Evolutionary conservation across 1,140 invertebrate genomes (phyloP).

Genomic region (Oscheius sp.): DNA sequence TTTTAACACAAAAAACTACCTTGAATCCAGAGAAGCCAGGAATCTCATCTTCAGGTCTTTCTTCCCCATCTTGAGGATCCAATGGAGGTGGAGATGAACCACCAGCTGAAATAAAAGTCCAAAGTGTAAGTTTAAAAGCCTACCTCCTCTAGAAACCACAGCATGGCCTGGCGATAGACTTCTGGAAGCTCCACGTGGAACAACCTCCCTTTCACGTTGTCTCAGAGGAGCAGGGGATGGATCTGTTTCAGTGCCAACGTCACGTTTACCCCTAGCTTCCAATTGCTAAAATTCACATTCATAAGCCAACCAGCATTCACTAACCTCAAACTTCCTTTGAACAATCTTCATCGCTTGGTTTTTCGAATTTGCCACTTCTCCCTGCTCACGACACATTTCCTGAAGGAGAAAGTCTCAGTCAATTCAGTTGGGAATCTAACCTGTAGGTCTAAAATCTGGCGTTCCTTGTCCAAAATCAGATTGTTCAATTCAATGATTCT

Average conservation of each 20-base stretch:
- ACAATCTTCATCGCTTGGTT: constrained; percentile 43
- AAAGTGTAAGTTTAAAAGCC: not conserved
- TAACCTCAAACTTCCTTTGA: constrained; percentile 41
- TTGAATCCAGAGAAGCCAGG: constrained; percentile 6
- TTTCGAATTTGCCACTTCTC: constrained; percentile 40
- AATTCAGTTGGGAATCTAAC: constrained; percentile 1
- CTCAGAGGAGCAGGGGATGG: not conserved
- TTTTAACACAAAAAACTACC: too few relatives aligned
- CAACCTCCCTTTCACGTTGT: not conserved
- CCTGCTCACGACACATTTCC: constrained; percentile 40
- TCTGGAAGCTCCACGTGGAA: not conserved
- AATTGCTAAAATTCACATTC: not conserved
- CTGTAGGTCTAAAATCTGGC: constrained; percentile 43
- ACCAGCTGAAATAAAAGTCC: constrained; percentile 7
- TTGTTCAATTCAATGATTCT: constrained; percentile 44
- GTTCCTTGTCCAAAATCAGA: constrained; percentile 42
- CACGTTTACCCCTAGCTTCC: constrained; percentile 13
- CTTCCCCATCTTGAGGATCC: constrained; percentile 20
- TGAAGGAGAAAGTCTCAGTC: constrained; percentile 19
- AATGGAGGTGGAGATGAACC: constrained; percentile 38
- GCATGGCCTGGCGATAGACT: constrained; percentile 29
- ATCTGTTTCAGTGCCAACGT: constrained; percentile 30
- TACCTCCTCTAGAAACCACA: constrained; percentile 27
- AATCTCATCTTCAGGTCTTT: constrained; percentile 2
- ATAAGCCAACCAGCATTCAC: not conserved